These are phyloP conservation scores for Champsocephalus esox DNA, from an alignment of 2,797 vertebrate genomes.

Conservation along the genomic window DNA sequence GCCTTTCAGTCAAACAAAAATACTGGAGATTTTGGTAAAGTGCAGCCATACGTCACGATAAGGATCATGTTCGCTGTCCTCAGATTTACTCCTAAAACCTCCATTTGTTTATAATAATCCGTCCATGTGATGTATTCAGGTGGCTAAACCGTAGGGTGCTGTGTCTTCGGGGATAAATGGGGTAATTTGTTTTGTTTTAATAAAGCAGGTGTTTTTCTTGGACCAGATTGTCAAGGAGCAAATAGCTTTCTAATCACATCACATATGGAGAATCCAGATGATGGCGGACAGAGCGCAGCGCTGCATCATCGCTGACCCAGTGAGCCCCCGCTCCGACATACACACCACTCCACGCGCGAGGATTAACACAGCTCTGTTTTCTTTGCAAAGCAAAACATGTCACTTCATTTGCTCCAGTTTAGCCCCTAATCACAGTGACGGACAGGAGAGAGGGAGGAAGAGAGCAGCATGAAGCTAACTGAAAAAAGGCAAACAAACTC, in stretches of 20 bases:
- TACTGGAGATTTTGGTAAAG: constrained; percentile 22
- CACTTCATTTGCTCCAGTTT: constrained; percentile 71
- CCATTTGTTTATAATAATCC: constrained; percentile 66
- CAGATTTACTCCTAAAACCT: constrained; percentile 35
- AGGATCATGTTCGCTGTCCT: constrained; percentile 32
- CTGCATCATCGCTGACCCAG: constrained; percentile 50
- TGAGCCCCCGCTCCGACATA: constrained; percentile 18
- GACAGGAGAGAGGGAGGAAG: constrained; percentile 32
- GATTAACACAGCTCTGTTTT: constrained; percentile 78
- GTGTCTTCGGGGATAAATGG: constrained; percentile 66
- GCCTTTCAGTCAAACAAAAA: constrained; percentile 37
- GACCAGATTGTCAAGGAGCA: constrained; percentile 70
- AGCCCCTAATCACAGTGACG: constrained; percentile 59
- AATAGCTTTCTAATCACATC: constrained; percentile 83
- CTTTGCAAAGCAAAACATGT: constrained; percentile 81
- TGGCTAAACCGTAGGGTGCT: constrained; percentile 28
- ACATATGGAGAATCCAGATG: constrained; percentile 73
- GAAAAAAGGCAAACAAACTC: constrained; percentile 8
- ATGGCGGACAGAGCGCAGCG: constrained; percentile 36
- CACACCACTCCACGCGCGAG: constrained; percentile 30
- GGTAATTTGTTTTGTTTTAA: constrained; percentile 83
- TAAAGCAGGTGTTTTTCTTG: constrained; percentile 81
- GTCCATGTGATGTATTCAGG: constrained; percentile 60
- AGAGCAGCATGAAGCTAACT: constrained; percentile 18
- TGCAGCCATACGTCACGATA: constrained; percentile 17